Evolutionary conservation across 2,797 vertebrate genomes (phyloP), one percentile per base, ranked within the genome.

Genomic region (Phoxinus dragarum): DNA sequence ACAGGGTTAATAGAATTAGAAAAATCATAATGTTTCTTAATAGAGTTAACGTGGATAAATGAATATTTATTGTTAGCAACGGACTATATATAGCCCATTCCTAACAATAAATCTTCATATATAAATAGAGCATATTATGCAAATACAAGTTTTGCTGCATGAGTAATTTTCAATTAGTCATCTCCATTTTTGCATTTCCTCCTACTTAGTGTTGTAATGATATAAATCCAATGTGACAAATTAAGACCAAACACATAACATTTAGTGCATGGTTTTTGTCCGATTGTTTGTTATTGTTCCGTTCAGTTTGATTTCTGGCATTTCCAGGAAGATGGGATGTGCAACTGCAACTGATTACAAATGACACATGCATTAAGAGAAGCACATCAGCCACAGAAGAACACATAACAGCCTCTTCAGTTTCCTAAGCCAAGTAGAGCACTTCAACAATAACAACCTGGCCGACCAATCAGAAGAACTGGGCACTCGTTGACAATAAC

Each of bases 141-240:
- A 54, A 52, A 76, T 47, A 34, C 5, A 64, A 47, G 23, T 54
- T 49, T 83, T 38, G 16, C 31, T 21, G 44, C 81, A 21, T 76
- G 59, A 84, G 64, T 21, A 49, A 79, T 85, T 87, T 85, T 81
- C 12, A 49, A 27, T 79, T 82, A 71, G 44, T 81, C 84, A 84
- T 61, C 36, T 59, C n/a, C 21, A 10, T 61, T 72, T 69, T 82
- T 74, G n/a, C 21, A 36, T 81, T 17, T 68, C 69, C 42, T 56
- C 23, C 19, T 67, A 68, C 54, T 23, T 38, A 67, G 83, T 77
- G 16, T 14, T n/a, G 2, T 44, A 67, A 67, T 40, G 78, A 84
- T 69, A 76, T 42, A 40, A 80, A 88, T 81, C 40, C 75, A 69
- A 84, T 49, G 54, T 82, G 87, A 88, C 86, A 85, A 89, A 89